Evolutionary conservation across 2,888 invertebrate species (phyloP).

Genomic region (Microchrysa polita): DNA sequence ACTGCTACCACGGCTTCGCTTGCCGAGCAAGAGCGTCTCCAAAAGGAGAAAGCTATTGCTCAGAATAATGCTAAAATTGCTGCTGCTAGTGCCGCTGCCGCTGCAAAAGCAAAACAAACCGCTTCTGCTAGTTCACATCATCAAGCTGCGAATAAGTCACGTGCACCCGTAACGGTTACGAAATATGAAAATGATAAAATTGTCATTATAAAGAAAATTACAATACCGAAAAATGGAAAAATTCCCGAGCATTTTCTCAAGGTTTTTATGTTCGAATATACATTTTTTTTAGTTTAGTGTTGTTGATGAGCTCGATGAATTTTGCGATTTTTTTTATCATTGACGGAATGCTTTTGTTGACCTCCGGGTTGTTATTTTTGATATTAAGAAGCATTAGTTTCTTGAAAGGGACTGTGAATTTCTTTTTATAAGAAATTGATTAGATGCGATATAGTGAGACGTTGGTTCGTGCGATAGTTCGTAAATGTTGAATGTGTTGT

Average conservation of each 20-base stretch:
- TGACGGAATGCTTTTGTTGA: neutral
- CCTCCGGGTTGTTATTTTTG: too few relatives aligned
- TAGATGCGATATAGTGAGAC: too few relatives aligned
- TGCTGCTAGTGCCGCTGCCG: slow-evolving; percentile 33
- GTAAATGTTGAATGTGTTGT: too few relatives aligned
- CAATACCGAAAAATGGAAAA: slow-evolving; percentile 64
- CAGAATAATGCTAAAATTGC: slow-evolving; percentile 15
- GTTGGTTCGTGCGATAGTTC: too few relatives aligned
- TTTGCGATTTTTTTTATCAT: slow-evolving; percentile 44
- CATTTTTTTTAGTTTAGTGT: too few relatives aligned
- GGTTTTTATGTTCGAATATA: slow-evolving; percentile 58
- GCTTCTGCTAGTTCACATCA: neutral
- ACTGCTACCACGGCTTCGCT: slow-evolving; percentile 27
- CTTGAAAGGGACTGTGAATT: too few relatives aligned
- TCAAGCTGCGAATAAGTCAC: slow-evolving; percentile 48
- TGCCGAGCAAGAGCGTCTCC: neutral
- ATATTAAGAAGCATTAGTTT: neutral
- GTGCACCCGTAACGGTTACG: slow-evolving; percentile 63
- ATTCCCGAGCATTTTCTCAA: slow-evolving; percentile 61
- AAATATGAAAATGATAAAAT: slow-evolving; percentile 65
- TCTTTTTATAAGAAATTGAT: too few relatives aligned
- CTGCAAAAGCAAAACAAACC: neutral
- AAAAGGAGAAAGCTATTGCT: slow-evolving; percentile 7
- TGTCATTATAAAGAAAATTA: slow-evolving; percentile 64
- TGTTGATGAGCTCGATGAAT: neutral